Conservation (phyloP, 2,113 vertebrate genomes). For the Notarius quadriscutis region DNA sequence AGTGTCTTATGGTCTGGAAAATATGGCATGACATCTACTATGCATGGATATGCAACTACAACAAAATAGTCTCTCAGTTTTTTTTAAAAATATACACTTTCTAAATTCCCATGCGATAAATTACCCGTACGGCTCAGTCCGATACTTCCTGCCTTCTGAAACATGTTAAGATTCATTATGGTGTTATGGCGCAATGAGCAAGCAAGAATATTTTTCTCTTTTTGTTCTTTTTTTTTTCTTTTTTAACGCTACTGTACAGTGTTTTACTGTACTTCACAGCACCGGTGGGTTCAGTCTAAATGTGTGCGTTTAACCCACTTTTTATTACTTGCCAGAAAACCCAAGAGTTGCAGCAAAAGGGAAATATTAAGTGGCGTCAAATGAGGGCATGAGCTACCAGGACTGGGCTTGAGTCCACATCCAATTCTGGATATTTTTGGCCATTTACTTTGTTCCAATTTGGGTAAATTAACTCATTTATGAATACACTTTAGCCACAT, state of each 20-base stretch:
- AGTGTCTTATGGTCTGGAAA: slow-evolving; percentile 26
- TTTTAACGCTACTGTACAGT: slow-evolving; percentile 50
- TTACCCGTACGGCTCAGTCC: slow-evolving; percentile 33
- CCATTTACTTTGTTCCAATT: background rate
- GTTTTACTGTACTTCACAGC: slow-evolving; percentile 47
- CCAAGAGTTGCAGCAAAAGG: slow-evolving; percentile 34
- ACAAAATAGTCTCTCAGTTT: background rate
- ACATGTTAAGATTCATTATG: slow-evolving; percentile 15
- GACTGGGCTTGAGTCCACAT: background rate
- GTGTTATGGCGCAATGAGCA: slow-evolving; percentile 21
- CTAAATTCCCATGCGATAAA: slow-evolving; percentile 14
- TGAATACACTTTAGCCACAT: background rate
- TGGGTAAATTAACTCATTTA: background rate
- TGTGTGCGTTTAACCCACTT: slow-evolving; percentile 43
- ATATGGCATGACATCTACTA: slow-evolving; percentile 3
- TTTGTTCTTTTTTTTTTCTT: background rate
- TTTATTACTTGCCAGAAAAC: slow-evolving; percentile 48
- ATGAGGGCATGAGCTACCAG: background rate
- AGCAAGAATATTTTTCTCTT: slow-evolving; percentile 28
- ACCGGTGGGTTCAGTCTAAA: slow-evolving; percentile 47
- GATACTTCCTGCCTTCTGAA: slow-evolving; percentile 17
- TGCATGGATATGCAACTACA: background rate
- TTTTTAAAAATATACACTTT: slow-evolving; percentile 34
- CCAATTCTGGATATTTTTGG: background rate
- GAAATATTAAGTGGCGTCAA: slow-evolving; percentile 4